Evolutionary conservation across 2,113 vertebrate genomes (phyloP).

Genomic region (Poicephalus meyeri): DNA sequence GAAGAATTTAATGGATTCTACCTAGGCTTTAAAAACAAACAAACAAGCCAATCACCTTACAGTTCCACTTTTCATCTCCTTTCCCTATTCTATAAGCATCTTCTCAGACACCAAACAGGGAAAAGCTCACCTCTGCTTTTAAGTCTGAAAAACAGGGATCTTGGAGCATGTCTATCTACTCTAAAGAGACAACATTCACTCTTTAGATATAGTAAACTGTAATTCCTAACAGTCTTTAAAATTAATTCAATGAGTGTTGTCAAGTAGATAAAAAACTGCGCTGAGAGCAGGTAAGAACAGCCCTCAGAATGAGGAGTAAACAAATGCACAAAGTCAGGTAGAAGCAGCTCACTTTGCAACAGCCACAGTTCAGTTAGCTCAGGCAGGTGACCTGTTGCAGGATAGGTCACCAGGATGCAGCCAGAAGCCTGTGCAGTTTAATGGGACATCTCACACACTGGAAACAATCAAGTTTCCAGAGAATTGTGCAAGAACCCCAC

Average conservation of each 20-base stretch:
- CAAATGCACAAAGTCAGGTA: background rate
- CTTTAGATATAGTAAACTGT: background rate
- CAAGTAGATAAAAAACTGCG: background rate
- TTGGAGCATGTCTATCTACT: background rate
- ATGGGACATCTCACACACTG: background rate
- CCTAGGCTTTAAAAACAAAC: background rate
- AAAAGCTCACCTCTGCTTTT: background rate
- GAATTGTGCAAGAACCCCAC: background rate
- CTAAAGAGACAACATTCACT: background rate
- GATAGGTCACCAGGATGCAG: background rate
- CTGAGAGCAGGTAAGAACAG: background rate
- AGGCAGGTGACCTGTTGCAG: background rate
- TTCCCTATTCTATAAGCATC: background rate
- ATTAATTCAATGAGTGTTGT: background rate
- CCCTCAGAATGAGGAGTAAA: background rate
- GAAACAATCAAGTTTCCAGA: background rate
- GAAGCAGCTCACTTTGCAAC: background rate
- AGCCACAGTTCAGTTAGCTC: background rate
- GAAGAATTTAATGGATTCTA: conserved; percentile 2
- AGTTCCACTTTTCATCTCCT: background rate
- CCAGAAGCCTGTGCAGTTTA: background rate
- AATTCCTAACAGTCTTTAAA: conserved; percentile 5
- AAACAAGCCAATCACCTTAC: background rate
- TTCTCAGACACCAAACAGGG: background rate
- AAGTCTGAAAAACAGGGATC: background rate